Percentiles rank a stretch among this genome's conserved stretches.
Evolutionary conservation across 2,797 vertebrate genomes (phyloP).

Genomic region (Cyclura pinguis): DNA sequence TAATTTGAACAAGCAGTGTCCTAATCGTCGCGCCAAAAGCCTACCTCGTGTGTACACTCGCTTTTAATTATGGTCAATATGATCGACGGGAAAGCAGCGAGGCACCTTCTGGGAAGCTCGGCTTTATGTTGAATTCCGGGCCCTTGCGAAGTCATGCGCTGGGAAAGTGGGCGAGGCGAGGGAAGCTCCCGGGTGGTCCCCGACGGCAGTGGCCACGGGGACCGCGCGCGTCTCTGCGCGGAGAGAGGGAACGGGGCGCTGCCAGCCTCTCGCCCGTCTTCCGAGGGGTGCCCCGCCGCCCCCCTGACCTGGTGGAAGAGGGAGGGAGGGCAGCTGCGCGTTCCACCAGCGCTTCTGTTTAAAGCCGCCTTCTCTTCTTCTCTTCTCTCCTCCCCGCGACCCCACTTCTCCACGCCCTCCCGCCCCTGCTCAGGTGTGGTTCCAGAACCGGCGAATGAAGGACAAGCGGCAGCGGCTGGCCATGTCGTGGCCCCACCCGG

Average conservation of each 20-base stretch:
- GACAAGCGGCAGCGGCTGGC: constrained; percentile 94
- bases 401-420: not conserved
- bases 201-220: too few species aligned
- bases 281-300: not conserved
- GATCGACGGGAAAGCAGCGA: not conserved
- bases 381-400: not conserved
- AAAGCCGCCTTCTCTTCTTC: constrained; percentile 42
- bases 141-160: not conserved
- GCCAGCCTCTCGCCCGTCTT: too few species aligned
- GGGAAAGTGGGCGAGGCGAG: too few species aligned
- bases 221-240: too few species aligned
- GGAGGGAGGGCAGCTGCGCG: not conserved
- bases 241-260: too few species aligned
- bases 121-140: not conserved
- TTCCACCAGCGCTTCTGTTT: not conserved
- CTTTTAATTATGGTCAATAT: not conserved
- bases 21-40: too few species aligned
- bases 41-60: too few species aligned
- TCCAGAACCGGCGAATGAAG: constrained; percentile 97
- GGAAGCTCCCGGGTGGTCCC: too few species aligned
- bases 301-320: not conserved
- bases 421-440: constrained; percentile 89
- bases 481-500: constrained; percentile 97
- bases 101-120: not conserved
- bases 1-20: not conserved